A percentile compares a stretch with the other conserved stretches of the same genome.
These are phyloP conservation scores for Hydrophis major DNA, from an alignment of 2,797 vertebrate species.

Conservation along the genomic window DNA sequence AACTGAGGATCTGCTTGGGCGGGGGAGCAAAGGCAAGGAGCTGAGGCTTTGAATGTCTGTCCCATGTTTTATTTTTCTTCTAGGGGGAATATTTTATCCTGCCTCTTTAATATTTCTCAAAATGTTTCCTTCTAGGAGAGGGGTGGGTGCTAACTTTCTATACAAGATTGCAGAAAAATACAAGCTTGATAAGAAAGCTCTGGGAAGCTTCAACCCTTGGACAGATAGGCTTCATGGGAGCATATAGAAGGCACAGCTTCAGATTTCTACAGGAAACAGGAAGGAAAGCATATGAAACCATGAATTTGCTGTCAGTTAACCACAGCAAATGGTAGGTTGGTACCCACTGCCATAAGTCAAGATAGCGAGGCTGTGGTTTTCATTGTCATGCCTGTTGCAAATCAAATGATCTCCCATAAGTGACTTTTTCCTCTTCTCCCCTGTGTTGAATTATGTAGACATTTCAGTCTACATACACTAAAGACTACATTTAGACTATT, in stretches of 20 bases:
- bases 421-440: background rate
- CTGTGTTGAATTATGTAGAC: background rate
- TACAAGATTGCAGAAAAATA: background rate
- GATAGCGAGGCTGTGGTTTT: conserved; percentile 9
- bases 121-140: too few species aligned
- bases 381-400: background rate
- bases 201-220: background rate
- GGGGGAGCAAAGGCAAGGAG: too few species aligned
- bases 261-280: conserved; percentile 36
- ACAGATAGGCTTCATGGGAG: background rate
- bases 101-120: too few species aligned
- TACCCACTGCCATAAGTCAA: background rate
- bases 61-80: too few species aligned
- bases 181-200: background rate
- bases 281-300: background rate
- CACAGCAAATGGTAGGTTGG: background rate
- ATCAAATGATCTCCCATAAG: background rate
- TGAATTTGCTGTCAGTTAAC: conserved; percentile 21
- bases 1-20: too few species aligned
- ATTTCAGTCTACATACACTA: background rate
- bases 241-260: conserved; percentile 16
- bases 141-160: too few species aligned
- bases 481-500: background rate
- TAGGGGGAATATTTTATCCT: too few species aligned
- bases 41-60: too few species aligned